Evolutionary conservation across 2,888 invertebrate species (phyloP), one percentile per base, ranked within the genome.

Genomic region (Orthosia gothica): DNA sequence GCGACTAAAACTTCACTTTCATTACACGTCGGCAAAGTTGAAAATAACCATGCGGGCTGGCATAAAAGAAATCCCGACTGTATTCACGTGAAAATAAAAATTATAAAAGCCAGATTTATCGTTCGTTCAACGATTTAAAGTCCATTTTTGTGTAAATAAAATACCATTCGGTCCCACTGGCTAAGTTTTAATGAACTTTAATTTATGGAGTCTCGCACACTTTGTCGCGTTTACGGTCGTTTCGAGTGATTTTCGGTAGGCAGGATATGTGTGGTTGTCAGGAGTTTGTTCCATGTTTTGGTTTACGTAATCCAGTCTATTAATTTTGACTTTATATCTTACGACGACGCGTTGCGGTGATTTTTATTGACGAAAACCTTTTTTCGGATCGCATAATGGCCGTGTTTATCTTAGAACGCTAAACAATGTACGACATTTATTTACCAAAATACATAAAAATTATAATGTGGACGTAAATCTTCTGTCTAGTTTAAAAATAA

Each of bases 101-200:
- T 79, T 76, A 86, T 82, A 85, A 89, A 89, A 89, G 83, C 76
- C 70, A 77, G 76, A 82, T 90, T 91, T 88, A 88, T 88, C 86
- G 88, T 87, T 88, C 76, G 66, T 67, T 79, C 79, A 76, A 87
- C 85, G 88, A 81, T 89, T 91, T 91, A 91, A 87, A 89, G 92
- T 90, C 85, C 90, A 92, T 90, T 92, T 94, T 92, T 84, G 91
- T 81, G 85, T 88, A 90, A 91, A 91, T 90, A 89, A 91, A 92
- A 89, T 84, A 79, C 77, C 78, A 67, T 85, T 90, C 88, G 88
- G 86, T 87, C 85, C 72, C 89, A 78, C 82, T 83, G 87, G 84
- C 89, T 88, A 92, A 94, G 92, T 93, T 94, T 94, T 95, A 95
- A 95, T 94, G 94, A 94, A 94, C 89, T 91, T 92, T 92, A 94